Evolutionary conservation across 2,888 invertebrate genomes (phyloP), one percentile per base, ranked within the genome.

Genomic region (Reticulitermes lucifugus): DNA sequence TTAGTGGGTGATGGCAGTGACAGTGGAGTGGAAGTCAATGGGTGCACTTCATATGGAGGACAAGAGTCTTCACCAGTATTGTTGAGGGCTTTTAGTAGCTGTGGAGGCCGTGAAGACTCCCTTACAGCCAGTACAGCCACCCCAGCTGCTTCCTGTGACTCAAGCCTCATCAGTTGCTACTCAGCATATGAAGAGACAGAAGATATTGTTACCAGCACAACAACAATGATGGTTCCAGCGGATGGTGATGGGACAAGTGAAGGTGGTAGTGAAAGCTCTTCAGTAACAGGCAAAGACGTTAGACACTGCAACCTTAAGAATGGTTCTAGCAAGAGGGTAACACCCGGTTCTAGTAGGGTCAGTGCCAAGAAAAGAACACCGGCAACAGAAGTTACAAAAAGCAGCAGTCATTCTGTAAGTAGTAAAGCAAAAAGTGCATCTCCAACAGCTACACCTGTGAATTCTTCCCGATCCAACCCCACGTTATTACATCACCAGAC

Each of bases 201-300:
- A 29, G 84, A 84, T n/a, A 41, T 85, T 73, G 79, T 81, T 9
- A 81, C 83, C 18, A 84, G 71, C 79, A 79, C 84, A 18, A 90
- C 90, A 12, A 88, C 90, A 12, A 88, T 90, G 71, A 73, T 83
- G 83, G 43, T 70, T 85, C 85, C 25, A 85, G 82, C n/a, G 83
- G 85, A 86, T 18, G 92, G 92, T 2, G 93, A 93, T 87, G 92
- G 92, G 73, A 94, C 94, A 83, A 94, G 94, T 89, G 95, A 95
- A 88, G 94, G 94, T 87, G 96, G 96, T 80, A 96, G 96, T 88
- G 96, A 96, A 89, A 96, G 96, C 89, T 96, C 96, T 0, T 96
- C 96, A 0, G 90, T 96, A 60, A 93, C 94, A 6, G 93, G 93
- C 41, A 91, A 91, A 43, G 84, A 81, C 84, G 89, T 89, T 14